Evolutionary conservation across 2,113 vertebrate species (phyloP), one percentile per base, ranked within the genome.

Genomic region (Cichladusa arquata): DNA sequence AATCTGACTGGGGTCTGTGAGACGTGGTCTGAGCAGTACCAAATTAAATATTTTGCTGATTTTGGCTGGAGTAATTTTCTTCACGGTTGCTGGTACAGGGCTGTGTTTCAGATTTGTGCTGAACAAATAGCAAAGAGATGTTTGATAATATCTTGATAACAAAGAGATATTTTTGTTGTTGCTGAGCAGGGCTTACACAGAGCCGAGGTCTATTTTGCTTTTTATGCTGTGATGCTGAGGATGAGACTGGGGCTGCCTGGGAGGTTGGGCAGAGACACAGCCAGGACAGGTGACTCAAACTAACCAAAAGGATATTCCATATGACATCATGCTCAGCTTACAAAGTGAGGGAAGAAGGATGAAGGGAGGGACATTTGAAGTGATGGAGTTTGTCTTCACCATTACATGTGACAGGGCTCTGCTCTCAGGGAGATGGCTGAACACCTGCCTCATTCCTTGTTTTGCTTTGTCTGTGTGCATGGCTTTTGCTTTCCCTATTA

Each of bases 191-290:
- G 4, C 16, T 51, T 26, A 7, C n/a, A 76, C 23, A 74, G 45
- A 20, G 28, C 24, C 61, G 67, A 47, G 38, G 25, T 5, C n/a
- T n/a, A 25, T 38, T 51, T 34, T 74, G 23, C 10, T 66, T 66
- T 74, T 10, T 0, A 0, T 38, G 14, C 36, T n/a, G 45, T 36
- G 13, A 7, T 2, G 4, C 19, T 67, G 19, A 19, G 4, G 24
- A 67, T 24, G 33, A 38, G 28, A 26, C n/a, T 58, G 33, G 10
- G 12, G 7, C 10, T 20, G 6, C 33, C 12, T n/a, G 51, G 12
- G 20, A 56, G n/a, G 2, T 0, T 72, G 50, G 31, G n/a, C 9
- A 38, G 19, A 20, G 28, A 40, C 29, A 53, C n/a, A 67, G 24
- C n/a, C 29, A n/a, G 70, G 61, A 61, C 29, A 61, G 45, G 20